Percentiles rank a stretch among this genome's conserved stretches.
Evolutionary conservation across 2,797 vertebrate genomes (phyloP).

Genomic region (Pterois miles): DNA sequence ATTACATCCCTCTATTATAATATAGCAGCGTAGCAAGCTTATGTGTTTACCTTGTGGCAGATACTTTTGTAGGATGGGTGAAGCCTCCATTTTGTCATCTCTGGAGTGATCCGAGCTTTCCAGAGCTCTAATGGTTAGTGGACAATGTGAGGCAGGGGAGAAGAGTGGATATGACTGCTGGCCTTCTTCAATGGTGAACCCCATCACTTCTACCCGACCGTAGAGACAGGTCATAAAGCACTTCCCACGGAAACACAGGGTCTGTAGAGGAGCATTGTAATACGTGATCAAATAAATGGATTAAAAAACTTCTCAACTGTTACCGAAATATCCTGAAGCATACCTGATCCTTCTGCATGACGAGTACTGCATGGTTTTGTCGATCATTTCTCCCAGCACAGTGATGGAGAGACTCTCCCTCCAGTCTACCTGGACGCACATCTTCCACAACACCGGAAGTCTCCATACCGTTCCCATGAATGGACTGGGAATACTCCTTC

Average conservation of each 20-base stretch:
- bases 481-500: conserved; percentile 71
- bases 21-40: background rate
- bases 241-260: conserved; percentile 89
- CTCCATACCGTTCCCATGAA: conserved; percentile 59
- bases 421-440: conserved; percentile 32
- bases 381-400: conserved; percentile 75
- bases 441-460: background rate
- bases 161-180: conserved; percentile 89
- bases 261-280: conserved; percentile 70
- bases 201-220: conserved; percentile 90
- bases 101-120: conserved; percentile 60
- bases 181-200: conserved; percentile 88
- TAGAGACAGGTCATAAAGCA: conserved; percentile 91
- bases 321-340: background rate
- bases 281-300: background rate
- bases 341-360: conserved; percentile 85
- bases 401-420: conserved; percentile 65
- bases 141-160: conserved; percentile 88
- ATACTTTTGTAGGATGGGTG: conserved; percentile 82
- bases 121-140: conserved; percentile 82
- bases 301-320: background rate
- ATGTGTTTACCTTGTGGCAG: conserved; percentile 77
- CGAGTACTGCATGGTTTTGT: conserved; percentile 77
- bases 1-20: background rate
- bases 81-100: conserved; percentile 76